Evolutionary conservation across 2,888 invertebrate species (phyloP).

Genomic region (Macrosiphum euphorbiae): DNA sequence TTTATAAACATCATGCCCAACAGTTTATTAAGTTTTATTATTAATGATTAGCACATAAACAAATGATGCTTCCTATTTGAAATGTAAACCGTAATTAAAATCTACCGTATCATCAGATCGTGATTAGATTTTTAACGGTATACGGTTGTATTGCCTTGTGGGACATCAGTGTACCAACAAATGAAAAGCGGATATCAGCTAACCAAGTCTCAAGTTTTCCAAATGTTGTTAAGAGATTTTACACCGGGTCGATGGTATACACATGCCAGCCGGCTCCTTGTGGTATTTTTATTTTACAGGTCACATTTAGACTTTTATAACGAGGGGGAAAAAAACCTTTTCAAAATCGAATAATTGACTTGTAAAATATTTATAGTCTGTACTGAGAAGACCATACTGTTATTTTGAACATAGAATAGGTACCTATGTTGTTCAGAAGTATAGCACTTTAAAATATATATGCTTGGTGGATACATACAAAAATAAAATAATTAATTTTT

Average conservation of each 20-base stretch:
- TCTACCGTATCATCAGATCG: not conserved
- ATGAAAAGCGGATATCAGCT: not conserved
- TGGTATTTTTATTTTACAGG: not conserved
- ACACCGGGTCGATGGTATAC: not conserved
- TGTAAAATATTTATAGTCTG: not conserved
- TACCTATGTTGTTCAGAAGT: not conserved
- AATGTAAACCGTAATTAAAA: not conserved
- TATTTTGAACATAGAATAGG: not conserved
- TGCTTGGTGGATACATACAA: not conserved
- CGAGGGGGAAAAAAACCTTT: not conserved
- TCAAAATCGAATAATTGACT: not conserved
- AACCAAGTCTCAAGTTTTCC: no score
- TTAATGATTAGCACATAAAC: not conserved
- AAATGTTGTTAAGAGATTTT: not conserved
- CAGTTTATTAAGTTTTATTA: not conserved
- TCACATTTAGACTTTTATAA: not conserved
- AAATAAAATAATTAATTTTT: not conserved
- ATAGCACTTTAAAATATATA: not conserved
- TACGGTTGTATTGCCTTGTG: not conserved
- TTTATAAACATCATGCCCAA: not conserved
- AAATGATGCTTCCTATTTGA: not conserved
- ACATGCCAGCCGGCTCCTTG: not conserved
- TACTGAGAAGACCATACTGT: not conserved
- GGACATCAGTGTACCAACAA: not conserved
- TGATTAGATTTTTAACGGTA: not conserved